A percentile compares a stretch with the other conserved stretches of the same genome.
Evolutionary conservation across 1,140 invertebrate genomes (phyloP).

Genomic region (Psilanteris sp.): DNA sequence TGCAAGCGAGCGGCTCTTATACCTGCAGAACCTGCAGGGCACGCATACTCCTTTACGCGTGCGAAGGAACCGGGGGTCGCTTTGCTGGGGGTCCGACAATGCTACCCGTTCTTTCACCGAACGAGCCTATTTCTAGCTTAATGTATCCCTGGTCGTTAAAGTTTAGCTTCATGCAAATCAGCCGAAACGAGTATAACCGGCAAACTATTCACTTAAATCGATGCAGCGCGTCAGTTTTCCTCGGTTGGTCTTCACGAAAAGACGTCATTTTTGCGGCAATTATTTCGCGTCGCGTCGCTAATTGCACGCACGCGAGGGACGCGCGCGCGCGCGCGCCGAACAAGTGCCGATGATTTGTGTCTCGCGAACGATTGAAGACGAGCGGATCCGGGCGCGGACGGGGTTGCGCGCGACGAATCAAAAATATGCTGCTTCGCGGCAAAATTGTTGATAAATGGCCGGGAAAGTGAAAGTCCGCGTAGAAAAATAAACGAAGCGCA

Average conservation of each 20-base stretch:
- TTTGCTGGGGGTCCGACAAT: slow-evolving; percentile 78
- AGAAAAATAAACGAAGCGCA: slow-evolving; percentile 5
- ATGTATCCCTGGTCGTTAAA: slow-evolving; percentile 63
- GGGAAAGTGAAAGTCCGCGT: slow-evolving; percentile 36
- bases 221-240: slow-evolving; percentile 66
- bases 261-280: slow-evolving; percentile 37
- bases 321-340: no score
- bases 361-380: no score
- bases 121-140: slow-evolving; percentile 67
- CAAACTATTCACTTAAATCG: slow-evolving; percentile 58
- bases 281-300: slow-evolving; percentile 27
- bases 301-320: no score
- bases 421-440: no score
- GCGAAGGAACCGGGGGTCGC: slow-evolving; percentile 65
- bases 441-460: slow-evolving; percentile 2
- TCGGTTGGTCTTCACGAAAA: slow-evolving; percentile 57
- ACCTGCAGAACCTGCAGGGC: slow-evolving; percentile 44
- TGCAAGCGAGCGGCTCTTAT: slow-evolving; percentile 33
- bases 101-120: slow-evolving; percentile 66
- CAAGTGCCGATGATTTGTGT: no score
- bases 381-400: no score
- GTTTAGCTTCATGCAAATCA: slow-evolving; percentile 79
- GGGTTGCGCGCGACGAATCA: no score
- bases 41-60: slow-evolving; percentile 44
- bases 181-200: slow-evolving; percentile 71